phyloP scores from a whole-genome alignment of 2,797 vertebrate genomes.

The Rhinogobio ventralis region DNA sequence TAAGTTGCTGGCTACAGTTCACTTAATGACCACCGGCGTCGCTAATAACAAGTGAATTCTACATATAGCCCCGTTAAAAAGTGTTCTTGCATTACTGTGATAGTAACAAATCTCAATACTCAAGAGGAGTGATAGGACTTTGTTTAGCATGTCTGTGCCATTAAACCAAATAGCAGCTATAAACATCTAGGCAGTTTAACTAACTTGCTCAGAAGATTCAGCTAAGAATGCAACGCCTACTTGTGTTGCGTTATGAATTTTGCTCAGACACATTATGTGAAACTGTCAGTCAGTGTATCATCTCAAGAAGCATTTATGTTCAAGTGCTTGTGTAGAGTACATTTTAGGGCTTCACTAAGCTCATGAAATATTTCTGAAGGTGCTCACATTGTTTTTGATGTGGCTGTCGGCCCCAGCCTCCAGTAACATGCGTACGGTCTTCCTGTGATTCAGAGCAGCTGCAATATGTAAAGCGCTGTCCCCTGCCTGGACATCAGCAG shows the following conservation, averaged over 20 bases:
- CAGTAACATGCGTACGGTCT: constrained; percentile 89
- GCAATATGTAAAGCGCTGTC: constrained; percentile 94
- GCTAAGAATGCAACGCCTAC: neutral
- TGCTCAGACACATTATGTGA: neutral
- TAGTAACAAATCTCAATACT: neutral
- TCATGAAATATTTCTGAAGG: constrained; percentile 19
- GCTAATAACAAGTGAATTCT: too few relatives aligned
- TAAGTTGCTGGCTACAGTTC: too few relatives aligned
- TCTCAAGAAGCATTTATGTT: neutral
- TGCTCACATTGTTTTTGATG: constrained; percentile 87
- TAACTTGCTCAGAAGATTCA: neutral
- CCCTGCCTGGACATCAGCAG: constrained; percentile 77
- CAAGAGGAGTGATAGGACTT: neutral
- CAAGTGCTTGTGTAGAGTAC: neutral
- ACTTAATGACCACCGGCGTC: too few relatives aligned
- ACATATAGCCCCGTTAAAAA: too few relatives aligned
- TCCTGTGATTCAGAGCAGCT: constrained; percentile 93
- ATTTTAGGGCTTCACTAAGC: neutral
- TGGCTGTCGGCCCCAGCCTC: constrained; percentile 90
- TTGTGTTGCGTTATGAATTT: neutral
- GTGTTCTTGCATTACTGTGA: neutral
- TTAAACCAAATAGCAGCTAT: neutral
- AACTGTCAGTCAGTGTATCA: neutral
- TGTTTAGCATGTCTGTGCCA: neutral
- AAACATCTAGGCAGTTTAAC: neutral